Base-by-base conservation (phyloP, 2,888 invertebrate genomes). In the Oxystoma pomonae region DNA sequence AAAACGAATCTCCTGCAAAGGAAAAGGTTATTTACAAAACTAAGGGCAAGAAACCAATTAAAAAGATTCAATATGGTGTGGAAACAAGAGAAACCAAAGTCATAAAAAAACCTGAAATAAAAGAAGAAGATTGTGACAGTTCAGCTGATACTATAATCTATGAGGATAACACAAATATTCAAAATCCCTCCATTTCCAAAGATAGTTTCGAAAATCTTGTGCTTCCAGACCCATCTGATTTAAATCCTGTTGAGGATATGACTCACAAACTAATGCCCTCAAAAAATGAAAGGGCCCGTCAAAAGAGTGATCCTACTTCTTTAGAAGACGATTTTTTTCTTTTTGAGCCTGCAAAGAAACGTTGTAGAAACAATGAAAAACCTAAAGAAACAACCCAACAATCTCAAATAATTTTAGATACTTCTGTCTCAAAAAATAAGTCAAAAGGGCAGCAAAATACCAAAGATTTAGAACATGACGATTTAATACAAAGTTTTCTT, bases 1-100 rank as follows among this genome's bases (percentile, higher is more conserved):
- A 9, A 62, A 62, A 58, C 58, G 62, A 50, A 60, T 53, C 52
- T 53, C 57, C 12, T 35, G 16, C 21, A 16, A 2, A 22, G 17
- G 60, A 49, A 53, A 52, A 59, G 20, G 59, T 65, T 55, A 49
- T 57, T 5, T 53, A 53, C 56, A 59, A 65, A 61, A 52, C 60
- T 52, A 19, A 63, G 20, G 51, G 61, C 17, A 58, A 55, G 3
- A 51, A 61, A 35, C 3, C 35, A 7, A 12, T 3, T 7, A 35
- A 3, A 3, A 35, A 35, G 12, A 35, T 35, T 7, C 3, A 35
- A 35, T 35, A 35, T 35, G 35, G 35, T 7, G 35, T 12, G 35
- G 35, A 5, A 50, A 58, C 12, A 22, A 16, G 51, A 56, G 17
- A 53, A 59, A 22, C 51, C 21, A 58, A 12, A 22, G 5, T 16